phyloP scores from a whole-genome alignment of 1,140 invertebrate genomes.

The Bombus fervidus region DNA sequence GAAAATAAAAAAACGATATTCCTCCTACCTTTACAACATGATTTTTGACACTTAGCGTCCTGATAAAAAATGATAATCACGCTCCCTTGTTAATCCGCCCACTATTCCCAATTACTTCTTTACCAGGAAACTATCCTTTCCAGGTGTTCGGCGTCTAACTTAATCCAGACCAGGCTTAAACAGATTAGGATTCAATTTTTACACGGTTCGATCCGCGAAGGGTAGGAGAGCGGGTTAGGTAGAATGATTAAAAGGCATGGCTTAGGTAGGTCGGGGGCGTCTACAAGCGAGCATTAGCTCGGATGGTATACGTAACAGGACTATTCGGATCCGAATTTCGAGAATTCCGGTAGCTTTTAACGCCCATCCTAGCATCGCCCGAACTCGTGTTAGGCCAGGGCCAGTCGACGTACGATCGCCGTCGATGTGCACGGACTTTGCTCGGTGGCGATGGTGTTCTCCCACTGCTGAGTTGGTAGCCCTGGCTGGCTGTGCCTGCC shows the following conservation, averaged over 20 bases:
- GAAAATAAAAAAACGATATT: not conserved
- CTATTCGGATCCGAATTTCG: constrained; percentile 63
- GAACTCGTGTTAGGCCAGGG: constrained; percentile 69
- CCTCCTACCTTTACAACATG: not conserved
- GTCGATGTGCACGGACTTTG: constrained; percentile 76
- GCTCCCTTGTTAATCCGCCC: not conserved
- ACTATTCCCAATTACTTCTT: not conserved
- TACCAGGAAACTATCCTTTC: not conserved
- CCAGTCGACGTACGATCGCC: constrained; percentile 70
- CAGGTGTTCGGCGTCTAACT: not conserved
- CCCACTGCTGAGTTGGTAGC: constrained; percentile 81
- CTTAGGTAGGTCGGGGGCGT: constrained; percentile 17
- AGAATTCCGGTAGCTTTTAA: constrained; percentile 68
- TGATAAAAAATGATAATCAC: not conserved
- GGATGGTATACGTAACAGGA: constrained; percentile 60
- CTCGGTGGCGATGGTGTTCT: constrained; percentile 75
- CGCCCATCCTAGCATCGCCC: constrained; percentile 64
- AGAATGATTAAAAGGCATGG: constrained; percentile 43
- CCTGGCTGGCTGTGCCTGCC: constrained; percentile 81
- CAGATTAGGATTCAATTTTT: constrained; percentile 35
- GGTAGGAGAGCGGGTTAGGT: not conserved
- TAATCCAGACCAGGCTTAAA: constrained; percentile 24
- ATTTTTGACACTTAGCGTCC: not conserved
- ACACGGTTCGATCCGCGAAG: not conserved
- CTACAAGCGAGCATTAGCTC: constrained; percentile 30